Conservation (phyloP, 2,888 invertebrate species). For the Ophion slaviceki region DNA sequence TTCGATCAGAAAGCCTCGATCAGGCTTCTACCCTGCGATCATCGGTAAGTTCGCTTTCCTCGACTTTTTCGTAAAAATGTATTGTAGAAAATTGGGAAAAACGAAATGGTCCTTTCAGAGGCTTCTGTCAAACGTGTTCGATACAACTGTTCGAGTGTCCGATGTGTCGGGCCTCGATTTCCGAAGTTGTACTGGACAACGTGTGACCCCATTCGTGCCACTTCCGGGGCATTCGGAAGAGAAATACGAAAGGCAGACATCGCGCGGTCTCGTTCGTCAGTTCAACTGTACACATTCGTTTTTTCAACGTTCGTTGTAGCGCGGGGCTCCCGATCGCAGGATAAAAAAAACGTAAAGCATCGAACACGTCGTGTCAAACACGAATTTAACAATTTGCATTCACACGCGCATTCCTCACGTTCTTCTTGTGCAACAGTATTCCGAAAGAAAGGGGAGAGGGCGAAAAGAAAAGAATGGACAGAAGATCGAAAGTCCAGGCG, state of each 20-base stretch:
- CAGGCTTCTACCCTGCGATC: slow-evolving; percentile 91
- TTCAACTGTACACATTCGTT: slow-evolving; percentile 26
- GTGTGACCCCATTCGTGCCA: slow-evolving; percentile 81
- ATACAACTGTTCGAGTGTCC: slow-evolving; percentile 93
- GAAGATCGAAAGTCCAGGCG: background rate
- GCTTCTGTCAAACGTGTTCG: slow-evolving; percentile 93
- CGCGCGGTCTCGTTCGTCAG: slow-evolving; percentile 40
- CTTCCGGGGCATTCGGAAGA: slow-evolving; percentile 42
- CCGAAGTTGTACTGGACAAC: slow-evolving; percentile 84
- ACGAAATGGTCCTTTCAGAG: slow-evolving; percentile 84
- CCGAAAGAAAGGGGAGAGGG: slow-evolving; percentile 59
- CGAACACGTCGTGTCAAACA: slow-evolving; percentile 23
- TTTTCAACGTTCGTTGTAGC: slow-evolving; percentile 33
- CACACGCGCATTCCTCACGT: slow-evolving; percentile 66
- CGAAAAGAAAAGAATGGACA: slow-evolving; percentile 10
- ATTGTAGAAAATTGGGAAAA: background rate
- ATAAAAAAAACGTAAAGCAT: slow-evolving; percentile 38
- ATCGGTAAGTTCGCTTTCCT: slow-evolving; percentile 86
- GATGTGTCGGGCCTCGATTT: slow-evolving; percentile 91
- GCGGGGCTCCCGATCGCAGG: slow-evolving; percentile 36
- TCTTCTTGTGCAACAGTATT: slow-evolving; percentile 73
- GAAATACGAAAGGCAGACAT: background rate
- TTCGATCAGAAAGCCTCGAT: slow-evolving; percentile 92
- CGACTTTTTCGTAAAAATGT: background rate
- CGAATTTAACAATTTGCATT: slow-evolving; percentile 49